Evolutionary conservation across 2,888 invertebrate genomes (phyloP).

Genomic region (Rapana venosa): DNA sequence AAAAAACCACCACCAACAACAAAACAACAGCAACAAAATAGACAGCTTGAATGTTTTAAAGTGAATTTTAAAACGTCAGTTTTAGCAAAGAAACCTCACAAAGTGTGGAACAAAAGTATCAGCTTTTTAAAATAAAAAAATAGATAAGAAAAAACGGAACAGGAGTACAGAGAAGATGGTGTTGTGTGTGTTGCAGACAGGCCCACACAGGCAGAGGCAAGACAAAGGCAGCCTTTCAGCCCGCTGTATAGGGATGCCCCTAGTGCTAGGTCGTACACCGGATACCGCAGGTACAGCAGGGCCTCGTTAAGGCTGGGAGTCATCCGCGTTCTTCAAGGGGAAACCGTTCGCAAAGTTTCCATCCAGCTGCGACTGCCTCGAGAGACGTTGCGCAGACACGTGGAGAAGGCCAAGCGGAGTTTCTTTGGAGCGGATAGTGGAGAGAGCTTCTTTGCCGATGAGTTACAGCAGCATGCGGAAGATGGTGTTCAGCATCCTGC

Average conservation of each 20-base stretch:
- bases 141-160: not conserved
- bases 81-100: no score
- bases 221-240: not conserved
- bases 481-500: no score
- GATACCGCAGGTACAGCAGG: conserved; percentile 9
- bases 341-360: conserved; percentile 9
- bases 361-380: conserved; percentile 27
- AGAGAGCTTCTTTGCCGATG: not conserved
- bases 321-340: not conserved
- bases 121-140: not conserved
- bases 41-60: no score
- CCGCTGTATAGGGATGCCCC: no score
- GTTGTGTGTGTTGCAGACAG: conserved; percentile 24
- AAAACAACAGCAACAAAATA: no score
- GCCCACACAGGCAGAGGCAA: not conserved
- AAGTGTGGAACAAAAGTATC: no score
- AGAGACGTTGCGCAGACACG: conserved; percentile 23
- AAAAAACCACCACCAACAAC: no score
- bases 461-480: no score
- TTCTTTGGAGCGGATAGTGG: not conserved
- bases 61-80: no score
- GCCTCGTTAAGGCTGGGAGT: not conserved
- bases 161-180: conserved; percentile 14
- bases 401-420: conserved; percentile 8
- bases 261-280: not conserved